Percentiles rank a stretch among this genome's conserved stretches.
Conservation (phyloP, 37 sponge, comb jelly and placozoan species). For the Diacarnus erythraeanus region DNA sequence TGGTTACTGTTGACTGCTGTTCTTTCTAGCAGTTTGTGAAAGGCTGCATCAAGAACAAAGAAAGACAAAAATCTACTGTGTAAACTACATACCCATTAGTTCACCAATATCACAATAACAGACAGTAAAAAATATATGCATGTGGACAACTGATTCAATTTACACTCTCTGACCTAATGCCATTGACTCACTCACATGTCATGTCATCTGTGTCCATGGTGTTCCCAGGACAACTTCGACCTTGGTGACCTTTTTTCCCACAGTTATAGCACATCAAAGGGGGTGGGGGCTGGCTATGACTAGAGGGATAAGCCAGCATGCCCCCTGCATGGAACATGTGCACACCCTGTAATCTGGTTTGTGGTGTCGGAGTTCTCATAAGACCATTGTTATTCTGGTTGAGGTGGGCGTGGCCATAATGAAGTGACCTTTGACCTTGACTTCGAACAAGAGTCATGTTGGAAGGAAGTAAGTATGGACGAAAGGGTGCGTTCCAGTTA, state of each 20-base stretch:
- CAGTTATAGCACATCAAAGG: slow-evolving; percentile 66
- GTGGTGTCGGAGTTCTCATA: slow-evolving; percentile 7
- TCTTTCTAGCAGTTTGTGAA: too few species aligned
- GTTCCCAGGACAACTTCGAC: slow-evolving; percentile 29
- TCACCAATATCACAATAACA: too few species aligned
- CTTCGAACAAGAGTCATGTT: background rate
- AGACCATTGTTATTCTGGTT: slow-evolving; percentile 11
- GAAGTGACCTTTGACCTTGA: background rate
- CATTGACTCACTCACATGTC: slow-evolving; percentile 28
- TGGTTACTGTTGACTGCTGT: too few species aligned
- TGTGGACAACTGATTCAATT: too few species aligned
- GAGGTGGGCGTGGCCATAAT: background rate
- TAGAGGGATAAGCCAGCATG: background rate
- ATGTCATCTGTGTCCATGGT: slow-evolving; percentile 36
- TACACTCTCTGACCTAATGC: too few species aligned
- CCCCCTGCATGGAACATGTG: background rate
- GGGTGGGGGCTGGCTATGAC: background rate
- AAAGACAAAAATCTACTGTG: too few species aligned
- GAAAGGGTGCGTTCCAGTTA: background rate
- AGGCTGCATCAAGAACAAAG: too few species aligned
- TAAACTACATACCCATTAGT: too few species aligned
- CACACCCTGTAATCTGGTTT: background rate
- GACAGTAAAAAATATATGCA: too few species aligned
- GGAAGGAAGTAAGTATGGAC: background rate
- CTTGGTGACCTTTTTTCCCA: slow-evolving; percentile 71